These are phyloP conservation scores for Ptyas mucosa DNA, from an alignment of 2,113 vertebrate genomes.

Conservation along the genomic window DNA sequence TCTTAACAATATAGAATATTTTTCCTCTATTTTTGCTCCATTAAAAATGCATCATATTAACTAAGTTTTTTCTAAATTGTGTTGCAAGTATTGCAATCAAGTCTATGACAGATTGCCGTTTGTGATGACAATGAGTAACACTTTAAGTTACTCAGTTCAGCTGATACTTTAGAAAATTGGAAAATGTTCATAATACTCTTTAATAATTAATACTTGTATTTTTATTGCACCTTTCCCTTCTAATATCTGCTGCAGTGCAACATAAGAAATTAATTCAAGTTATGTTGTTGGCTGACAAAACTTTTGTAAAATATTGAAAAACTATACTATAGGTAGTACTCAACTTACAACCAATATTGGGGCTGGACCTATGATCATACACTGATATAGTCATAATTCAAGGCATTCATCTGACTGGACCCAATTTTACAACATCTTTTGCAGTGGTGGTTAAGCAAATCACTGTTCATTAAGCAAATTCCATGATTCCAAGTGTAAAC, in stretches of 20 bases:
- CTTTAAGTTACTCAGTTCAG: not conserved
- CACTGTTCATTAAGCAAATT: not conserved
- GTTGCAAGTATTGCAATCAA: not conserved
- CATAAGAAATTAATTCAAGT: not conserved
- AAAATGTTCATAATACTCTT: not conserved
- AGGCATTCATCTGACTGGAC: not conserved
- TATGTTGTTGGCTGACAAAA: not conserved
- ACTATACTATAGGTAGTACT: not conserved
- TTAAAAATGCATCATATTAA: not conserved
- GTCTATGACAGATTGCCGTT: not conserved
- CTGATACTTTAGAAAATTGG: not conserved
- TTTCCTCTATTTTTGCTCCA: not conserved
- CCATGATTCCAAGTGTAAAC: not conserved
- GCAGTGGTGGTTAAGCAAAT: not conserved
- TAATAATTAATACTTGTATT: not conserved
- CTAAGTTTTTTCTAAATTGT: not conserved
- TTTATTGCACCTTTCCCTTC: not conserved
- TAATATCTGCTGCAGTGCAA: not conserved
- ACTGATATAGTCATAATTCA: not conserved
- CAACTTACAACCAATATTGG: not conserved
- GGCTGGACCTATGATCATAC: not conserved
- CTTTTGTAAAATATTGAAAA: not conserved
- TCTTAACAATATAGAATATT: not conserved
- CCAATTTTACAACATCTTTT: not conserved
- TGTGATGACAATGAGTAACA: not conserved